A percentile compares a stretch with the other conserved stretches of the same genome.
Evolutionary conservation across 1,140 invertebrate species (phyloP).

Genomic region (Drosophila murphyi): DNA sequence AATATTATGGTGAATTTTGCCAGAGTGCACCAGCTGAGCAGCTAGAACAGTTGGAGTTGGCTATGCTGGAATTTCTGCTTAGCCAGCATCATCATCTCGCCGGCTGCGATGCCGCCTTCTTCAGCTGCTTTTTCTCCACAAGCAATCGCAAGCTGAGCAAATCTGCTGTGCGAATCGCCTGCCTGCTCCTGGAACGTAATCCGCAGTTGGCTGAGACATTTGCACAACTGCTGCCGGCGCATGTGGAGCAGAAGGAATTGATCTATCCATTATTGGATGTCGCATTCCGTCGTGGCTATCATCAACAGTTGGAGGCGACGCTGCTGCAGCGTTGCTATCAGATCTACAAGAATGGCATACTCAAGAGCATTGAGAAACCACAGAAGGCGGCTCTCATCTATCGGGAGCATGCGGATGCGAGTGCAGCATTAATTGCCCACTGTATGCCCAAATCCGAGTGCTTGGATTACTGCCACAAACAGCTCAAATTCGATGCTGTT

Average conservation of each 20-base stretch:
- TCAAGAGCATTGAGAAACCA: slow-evolving; percentile 87
- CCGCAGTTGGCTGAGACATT: slow-evolving; percentile 84
- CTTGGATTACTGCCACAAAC: slow-evolving; percentile 85
- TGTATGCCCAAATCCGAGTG: slow-evolving; percentile 87
- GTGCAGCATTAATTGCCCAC: slow-evolving; percentile 85
- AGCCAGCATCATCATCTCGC: slow-evolving; percentile 86
- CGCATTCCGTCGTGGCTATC: slow-evolving; percentile 82
- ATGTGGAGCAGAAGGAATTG: slow-evolving; percentile 86
- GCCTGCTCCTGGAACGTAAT: slow-evolving; percentile 85
- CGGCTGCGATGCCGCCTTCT: slow-evolving; percentile 85
- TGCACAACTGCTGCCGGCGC: slow-evolving; percentile 42
- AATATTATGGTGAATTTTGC: slow-evolving; percentile 50
- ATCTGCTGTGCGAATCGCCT: slow-evolving; percentile 85
- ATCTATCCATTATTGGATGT: slow-evolving; percentile 86
- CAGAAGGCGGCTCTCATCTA: slow-evolving; percentile 88
- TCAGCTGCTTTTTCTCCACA: slow-evolving; percentile 79
- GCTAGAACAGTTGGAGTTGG: slow-evolving; percentile 85
- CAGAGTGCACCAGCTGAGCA: slow-evolving; percentile 69
- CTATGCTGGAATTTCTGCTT: slow-evolving; percentile 86
- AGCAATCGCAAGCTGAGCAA: slow-evolving; percentile 85
- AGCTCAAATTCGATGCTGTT: slow-evolving; percentile 86
- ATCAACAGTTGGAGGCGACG: slow-evolving; percentile 69
- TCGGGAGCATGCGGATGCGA: slow-evolving; percentile 85
- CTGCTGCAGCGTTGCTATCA: slow-evolving; percentile 85
- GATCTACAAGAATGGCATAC: slow-evolving; percentile 86